A percentile compares a stretch with the other conserved stretches of the same genome.
These are phyloP conservation scores for Hydrolagus affinis DNA, from an alignment of 2,113 vertebrate genomes.

Conservation along the genomic window DNA sequence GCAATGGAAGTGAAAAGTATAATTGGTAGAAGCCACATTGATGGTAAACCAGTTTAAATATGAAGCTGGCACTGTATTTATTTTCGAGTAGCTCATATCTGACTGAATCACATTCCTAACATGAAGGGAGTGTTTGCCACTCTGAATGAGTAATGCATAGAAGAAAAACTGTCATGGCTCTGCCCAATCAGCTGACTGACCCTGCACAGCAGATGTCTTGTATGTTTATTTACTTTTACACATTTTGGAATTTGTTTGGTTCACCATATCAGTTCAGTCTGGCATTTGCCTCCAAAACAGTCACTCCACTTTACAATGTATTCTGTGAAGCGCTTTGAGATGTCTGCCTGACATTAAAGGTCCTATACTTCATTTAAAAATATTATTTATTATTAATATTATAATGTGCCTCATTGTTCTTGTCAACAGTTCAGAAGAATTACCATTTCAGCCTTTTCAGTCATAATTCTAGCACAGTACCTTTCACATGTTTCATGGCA, in stretches of 20 bases:
- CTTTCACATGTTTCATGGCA: neutral
- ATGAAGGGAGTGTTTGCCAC: neutral
- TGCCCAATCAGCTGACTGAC: neutral
- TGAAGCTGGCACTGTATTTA: neutral
- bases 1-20: too few relatives aligned
- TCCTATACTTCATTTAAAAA: too few relatives aligned
- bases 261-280: slow-evolving; percentile 9
- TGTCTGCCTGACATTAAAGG: too few relatives aligned
- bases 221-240: neutral
- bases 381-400: too few relatives aligned
- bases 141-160: neutral
- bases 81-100: neutral
- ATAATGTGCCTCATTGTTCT: neutral
- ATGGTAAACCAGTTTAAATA: neutral
- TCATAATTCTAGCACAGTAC: neutral
- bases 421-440: slow-evolving; percentile 4
- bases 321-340: too few relatives aligned
- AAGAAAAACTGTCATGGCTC: neutral
- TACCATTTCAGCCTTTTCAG: neutral
- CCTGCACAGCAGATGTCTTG: neutral
- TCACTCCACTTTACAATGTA: too few relatives aligned
- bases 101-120: neutral
- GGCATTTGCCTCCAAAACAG: neutral
- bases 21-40: neutral
- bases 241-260: too few relatives aligned